Conservation (phyloP, 1,140 invertebrate genomes). For the Saxidomus purpurata region DNA sequence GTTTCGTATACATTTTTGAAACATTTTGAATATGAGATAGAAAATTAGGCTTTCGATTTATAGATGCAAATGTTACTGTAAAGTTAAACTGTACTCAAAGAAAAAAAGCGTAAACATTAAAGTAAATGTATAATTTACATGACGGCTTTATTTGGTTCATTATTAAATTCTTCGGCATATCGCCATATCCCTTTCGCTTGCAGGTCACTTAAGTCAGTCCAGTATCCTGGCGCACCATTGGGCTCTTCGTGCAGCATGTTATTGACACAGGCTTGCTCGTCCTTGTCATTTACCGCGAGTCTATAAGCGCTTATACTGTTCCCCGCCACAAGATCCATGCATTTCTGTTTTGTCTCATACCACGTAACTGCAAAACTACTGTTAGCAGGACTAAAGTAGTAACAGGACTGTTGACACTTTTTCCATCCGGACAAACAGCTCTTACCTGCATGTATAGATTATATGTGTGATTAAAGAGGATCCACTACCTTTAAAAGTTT, state of each 20-base stretch:
- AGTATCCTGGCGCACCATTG: conserved; percentile 48
- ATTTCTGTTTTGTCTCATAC: conserved; percentile 55
- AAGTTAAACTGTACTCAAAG: no score
- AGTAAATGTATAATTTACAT: no score
- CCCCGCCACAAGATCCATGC: conserved; percentile 52
- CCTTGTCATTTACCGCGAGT: conserved; percentile 47
- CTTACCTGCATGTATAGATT: no score
- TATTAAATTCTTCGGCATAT: conserved; percentile 8
- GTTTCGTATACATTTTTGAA: no score
- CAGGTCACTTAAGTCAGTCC: conserved; percentile 60
- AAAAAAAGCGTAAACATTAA: no score
- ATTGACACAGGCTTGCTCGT: conserved; percentile 24
- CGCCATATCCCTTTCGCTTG: conserved; percentile 37
- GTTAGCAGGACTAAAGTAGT: conserved; percentile 58
- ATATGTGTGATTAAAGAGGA: no score
- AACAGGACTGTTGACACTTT: conserved; percentile 48
- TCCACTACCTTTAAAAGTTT: no score
- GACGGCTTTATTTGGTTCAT: conserved; percentile 31
- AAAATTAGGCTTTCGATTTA: no score
- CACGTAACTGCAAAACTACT: conserved; percentile 47
- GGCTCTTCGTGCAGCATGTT: background rate
- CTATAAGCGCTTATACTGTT: conserved; percentile 3
- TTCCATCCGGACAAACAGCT: conserved; percentile 49
- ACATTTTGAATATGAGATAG: no score
- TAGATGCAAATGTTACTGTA: no score